Evolutionary conservation across 2,888 invertebrate genomes (phyloP).

Genomic region (Melipona beecheii): DNA sequence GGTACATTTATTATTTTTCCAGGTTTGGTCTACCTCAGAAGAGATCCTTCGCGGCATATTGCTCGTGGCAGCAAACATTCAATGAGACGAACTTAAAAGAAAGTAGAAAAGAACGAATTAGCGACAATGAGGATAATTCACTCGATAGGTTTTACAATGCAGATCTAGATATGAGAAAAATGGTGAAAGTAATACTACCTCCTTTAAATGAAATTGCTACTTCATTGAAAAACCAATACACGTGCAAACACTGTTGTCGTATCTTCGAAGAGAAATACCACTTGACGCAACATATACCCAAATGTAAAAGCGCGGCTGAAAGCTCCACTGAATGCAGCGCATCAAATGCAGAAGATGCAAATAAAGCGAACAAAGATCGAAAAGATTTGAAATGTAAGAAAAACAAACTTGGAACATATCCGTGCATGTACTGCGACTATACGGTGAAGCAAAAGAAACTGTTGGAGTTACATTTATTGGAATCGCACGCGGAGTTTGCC

Average conservation of each 20-base stretch:
- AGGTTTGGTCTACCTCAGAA: constrained; percentile 68
- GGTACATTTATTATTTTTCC: constrained; percentile 75
- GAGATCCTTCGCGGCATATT: constrained; percentile 57
- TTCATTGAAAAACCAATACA: constrained; percentile 10
- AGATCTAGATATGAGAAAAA: not conserved
- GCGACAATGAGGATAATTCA: constrained; percentile 2
- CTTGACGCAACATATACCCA: constrained; percentile 30
- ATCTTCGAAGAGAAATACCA: constrained; percentile 58
- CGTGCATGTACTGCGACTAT: constrained; percentile 73
- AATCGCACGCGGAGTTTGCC: constrained; percentile 66
- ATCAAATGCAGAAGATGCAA: not conserved
- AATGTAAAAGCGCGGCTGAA: constrained; percentile 15
- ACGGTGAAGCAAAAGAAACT: constrained; percentile 65
- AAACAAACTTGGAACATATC: constrained; percentile 44
- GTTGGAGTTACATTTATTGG: constrained; percentile 62
- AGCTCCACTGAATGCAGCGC: not conserved
- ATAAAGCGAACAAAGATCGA: not conserved
- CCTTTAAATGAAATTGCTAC: not conserved
- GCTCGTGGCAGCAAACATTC: constrained; percentile 34
- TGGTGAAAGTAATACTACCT: not conserved
- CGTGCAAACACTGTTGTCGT: constrained; percentile 60
- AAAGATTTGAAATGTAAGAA: constrained; percentile 1
- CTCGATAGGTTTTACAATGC: constrained; percentile 1
- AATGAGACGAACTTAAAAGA: not conserved
- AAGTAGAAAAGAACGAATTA: not conserved